These are phyloP conservation scores for Actinia equina DNA, from an alignment of 64 coral and sea anemone species.

Conservation along the genomic window DNA sequence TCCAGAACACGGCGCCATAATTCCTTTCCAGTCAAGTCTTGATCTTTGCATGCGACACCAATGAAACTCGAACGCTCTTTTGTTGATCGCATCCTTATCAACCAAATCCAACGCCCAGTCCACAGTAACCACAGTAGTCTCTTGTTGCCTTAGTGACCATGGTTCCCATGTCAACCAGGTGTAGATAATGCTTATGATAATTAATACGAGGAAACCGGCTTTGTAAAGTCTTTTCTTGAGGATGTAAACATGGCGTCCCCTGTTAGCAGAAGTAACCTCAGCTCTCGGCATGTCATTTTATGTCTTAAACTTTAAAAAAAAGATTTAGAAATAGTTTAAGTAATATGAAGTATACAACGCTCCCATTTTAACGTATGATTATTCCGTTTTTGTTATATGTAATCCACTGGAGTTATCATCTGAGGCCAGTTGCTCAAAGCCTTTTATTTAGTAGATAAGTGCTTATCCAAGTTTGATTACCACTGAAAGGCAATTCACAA, in stretches of 20 bases:
- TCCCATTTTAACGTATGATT: no score
- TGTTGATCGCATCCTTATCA: background rate
- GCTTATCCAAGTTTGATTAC: no score
- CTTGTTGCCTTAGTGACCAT: background rate
- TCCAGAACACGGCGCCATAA: constrained; percentile 19
- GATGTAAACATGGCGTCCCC: background rate
- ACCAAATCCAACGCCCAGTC: background rate
- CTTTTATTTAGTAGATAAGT: no score
- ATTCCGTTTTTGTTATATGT: no score
- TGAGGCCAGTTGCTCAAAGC: no score
- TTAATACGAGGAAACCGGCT: background rate
- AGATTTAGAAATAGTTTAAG: no score
- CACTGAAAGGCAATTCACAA: no score
- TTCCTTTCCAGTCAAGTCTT: constrained; percentile 37
- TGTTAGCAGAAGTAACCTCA: background rate
- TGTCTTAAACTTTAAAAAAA: background rate
- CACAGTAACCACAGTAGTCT: background rate
- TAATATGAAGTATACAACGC: no score
- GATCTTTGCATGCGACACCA: constrained; percentile 42
- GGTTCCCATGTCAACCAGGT: background rate
- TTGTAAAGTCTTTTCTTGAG: background rate
- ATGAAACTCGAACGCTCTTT: constrained; percentile 7
- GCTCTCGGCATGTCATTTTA: background rate
- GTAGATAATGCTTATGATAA: background rate
- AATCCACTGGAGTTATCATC: no score